These are phyloP conservation scores for Grallaria varia DNA, from an alignment of 2,113 vertebrate genomes.

Conservation along the genomic window DNA sequence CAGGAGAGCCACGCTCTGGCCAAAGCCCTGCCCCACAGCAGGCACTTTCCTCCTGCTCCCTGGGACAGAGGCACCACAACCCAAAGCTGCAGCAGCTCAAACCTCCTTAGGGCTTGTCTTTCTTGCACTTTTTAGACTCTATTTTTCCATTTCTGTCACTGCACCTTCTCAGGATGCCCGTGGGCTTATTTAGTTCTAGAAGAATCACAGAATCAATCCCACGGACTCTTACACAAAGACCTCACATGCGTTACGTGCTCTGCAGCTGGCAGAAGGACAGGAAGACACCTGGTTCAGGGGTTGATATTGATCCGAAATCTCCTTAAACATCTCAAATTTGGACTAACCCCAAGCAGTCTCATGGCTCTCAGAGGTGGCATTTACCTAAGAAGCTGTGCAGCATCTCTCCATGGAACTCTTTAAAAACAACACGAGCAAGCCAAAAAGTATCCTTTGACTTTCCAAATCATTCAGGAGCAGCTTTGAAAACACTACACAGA, in stretches of 20 bases:
- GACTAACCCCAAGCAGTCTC: background rate
- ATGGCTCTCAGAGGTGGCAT: background rate
- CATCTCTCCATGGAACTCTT: background rate
- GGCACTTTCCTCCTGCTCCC: background rate
- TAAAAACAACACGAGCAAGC: background rate
- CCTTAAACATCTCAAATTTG: background rate
- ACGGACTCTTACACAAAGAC: background rate
- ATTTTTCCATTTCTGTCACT: background rate
- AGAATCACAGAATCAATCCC: background rate
- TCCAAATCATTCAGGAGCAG: background rate
- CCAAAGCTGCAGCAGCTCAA: background rate
- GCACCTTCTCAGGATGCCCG: background rate
- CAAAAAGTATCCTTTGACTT: background rate
- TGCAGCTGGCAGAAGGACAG: background rate
- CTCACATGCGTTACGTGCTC: rapidly evolving
- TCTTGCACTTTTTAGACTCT: background rate
- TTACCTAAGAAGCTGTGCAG: background rate
- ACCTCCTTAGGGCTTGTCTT: background rate
- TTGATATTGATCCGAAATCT: background rate
- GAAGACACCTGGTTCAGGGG: background rate
- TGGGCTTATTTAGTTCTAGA: background rate
- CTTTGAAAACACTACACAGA: background rate
- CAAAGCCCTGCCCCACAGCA: background rate
- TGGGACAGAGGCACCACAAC: background rate
- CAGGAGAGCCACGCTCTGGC: background rate